Percentiles rank a stretch among this genome's conserved stretches.
These are phyloP conservation scores for Lucilia sericata DNA, from an alignment of 1,140 invertebrate genomes.

Conservation along the genomic window DNA sequence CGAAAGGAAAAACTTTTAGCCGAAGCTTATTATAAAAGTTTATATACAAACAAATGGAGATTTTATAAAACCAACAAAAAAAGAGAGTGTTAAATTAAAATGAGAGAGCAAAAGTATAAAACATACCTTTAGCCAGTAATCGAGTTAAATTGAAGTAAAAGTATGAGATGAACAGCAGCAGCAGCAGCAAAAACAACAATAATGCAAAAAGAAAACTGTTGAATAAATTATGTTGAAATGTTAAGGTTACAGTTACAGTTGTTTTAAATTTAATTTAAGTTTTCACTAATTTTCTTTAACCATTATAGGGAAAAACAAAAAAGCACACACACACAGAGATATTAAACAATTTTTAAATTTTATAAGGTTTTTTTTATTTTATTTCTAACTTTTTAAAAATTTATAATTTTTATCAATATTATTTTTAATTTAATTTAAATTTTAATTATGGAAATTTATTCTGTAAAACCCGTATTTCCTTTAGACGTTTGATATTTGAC, in stretches of 20 bases:
- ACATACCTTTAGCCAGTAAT: not conserved
- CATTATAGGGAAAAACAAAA: too few species aligned
- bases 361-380: not conserved
- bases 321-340: not conserved
- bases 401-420: not conserved
- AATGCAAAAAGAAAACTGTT: constrained; percentile 24
- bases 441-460: not conserved
- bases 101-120: not conserved
- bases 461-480: constrained; percentile 5
- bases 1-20: not conserved
- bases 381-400: not conserved
- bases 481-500: not conserved
- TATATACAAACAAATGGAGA: not conserved
- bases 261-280: constrained; percentile 5
- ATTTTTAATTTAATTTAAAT: not conserved
- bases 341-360: not conserved
- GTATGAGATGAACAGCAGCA: not conserved
- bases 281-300: not conserved
- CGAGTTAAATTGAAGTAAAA: not conserved
- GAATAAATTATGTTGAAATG: constrained; percentile 42
- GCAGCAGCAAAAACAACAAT: constrained; percentile 13
- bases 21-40: constrained; percentile 14
- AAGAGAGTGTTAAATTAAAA: not conserved
- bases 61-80: not conserved
- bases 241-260: constrained; percentile 39